Evolutionary conservation across 2,113 vertebrate species (phyloP), one percentile per base, ranked within the genome.

Genomic region (Pollachius pollachius): DNA sequence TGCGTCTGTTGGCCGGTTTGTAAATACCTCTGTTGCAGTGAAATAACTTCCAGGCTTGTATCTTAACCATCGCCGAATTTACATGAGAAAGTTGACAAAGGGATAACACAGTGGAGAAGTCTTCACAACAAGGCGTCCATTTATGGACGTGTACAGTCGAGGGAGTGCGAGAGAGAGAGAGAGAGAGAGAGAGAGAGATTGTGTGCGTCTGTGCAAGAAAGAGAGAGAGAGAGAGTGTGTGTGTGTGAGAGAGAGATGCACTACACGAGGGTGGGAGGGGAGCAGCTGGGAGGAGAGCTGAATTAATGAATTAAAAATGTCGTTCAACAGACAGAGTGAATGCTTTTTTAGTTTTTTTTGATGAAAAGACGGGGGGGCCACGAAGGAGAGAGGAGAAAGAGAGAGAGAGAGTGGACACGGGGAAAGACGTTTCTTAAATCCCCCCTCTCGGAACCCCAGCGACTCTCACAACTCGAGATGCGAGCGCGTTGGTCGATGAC

Each of bases 261-360:
- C 70, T 17, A 59, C 15, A 77, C 59, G 82, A 79, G 87, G 84
- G 84, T 75, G 81, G 79, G 70, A 48, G 41, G 60, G 67, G 73
- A n/a, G 23, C 64, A 23, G 75, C 77, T 84, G 87, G 85, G 90
- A 81, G 87, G 85, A 80, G 87, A 87, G 82, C 74, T 78, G 90
- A 89, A 90, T 91, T 89, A 89, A 91, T 91, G 86, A 91, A 91
- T 91, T 87, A 91, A 89, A 48, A 90, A 85, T 87, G 84, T 89
- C 52, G 73, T 70, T 71, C 85, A 86, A 81, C 75, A 82, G 62
- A 48, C 60, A 48, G 63, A 71, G 77, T 83, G 87, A 86, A 87
- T 67, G 68, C 12, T 19, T 19, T 19, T 72, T 74, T 68, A 48
- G 9, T 82, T 84, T 76, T 74, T 77, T 76, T 83, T 84, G 85